A percentile compares a stretch with the other conserved stretches of the same genome.
These are phyloP conservation scores for Anarsia innoxiella DNA, from an alignment of 2,888 invertebrate species.

Conservation along the genomic window DNA sequence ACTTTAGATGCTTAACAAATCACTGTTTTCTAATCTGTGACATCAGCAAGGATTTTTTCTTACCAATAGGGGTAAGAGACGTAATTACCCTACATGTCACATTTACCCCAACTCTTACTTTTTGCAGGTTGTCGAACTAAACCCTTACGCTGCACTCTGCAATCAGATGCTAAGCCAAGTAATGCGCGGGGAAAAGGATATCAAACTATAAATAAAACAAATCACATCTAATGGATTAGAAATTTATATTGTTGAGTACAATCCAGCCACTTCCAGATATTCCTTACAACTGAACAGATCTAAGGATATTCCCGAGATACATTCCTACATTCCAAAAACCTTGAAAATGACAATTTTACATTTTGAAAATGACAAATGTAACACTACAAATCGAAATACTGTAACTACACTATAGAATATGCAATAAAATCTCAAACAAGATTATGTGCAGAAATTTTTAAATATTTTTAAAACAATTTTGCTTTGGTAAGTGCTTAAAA, in stretches of 20 bases:
- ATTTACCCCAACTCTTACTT: no score
- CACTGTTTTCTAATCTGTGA: no score
- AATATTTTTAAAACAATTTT: constrained; percentile 14
- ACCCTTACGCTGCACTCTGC: constrained; percentile 96
- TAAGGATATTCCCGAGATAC: constrained; percentile 24
- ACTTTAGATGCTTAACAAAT: no score
- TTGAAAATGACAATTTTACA: constrained; percentile 50
- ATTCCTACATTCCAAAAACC: constrained; percentile 32
- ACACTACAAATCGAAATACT: constrained; percentile 66
- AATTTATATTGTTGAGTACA: constrained; percentile 74
- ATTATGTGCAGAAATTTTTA: constrained; percentile 37
- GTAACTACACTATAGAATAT: constrained; percentile 62
- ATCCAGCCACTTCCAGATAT: constrained; percentile 58
- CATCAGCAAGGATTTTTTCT: no score
- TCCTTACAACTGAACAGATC: constrained; percentile 37
- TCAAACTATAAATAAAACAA: constrained; percentile 58
- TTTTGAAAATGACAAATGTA: constrained; percentile 62
- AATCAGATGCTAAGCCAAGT: constrained; percentile 94
- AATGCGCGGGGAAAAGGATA: constrained; percentile 71
- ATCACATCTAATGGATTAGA: constrained; percentile 69
- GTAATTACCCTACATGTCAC: no score
- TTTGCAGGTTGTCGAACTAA: constrained; percentile 85
- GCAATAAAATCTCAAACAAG: constrained; percentile 55
- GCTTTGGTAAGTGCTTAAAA: constrained; percentile 25
- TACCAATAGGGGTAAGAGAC: no score